These are phyloP conservation scores for Neotoxoptera formosana DNA, from an alignment of 1,140 invertebrate species.

Conservation along the genomic window DNA sequence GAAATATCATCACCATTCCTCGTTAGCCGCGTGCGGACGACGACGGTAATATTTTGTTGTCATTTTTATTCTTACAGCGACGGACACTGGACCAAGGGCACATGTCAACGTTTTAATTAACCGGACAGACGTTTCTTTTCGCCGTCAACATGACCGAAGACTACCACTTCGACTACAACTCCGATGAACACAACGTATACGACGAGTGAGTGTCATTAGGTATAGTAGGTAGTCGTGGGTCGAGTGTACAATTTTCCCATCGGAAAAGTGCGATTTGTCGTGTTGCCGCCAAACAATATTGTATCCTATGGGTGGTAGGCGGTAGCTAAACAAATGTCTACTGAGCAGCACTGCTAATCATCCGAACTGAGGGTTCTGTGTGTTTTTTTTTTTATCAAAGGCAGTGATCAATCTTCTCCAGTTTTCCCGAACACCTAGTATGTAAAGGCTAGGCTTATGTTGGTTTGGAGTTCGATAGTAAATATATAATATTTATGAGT, in stretches of 20 bases:
- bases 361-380: background rate
- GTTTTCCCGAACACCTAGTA: background rate
- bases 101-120: background rate
- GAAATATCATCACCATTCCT: too few relatives aligned
- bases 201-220: background rate
- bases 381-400: background rate
- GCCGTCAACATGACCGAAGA: background rate
- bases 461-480: background rate
- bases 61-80: background rate
- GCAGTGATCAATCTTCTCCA: background rate
- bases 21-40: too few relatives aligned
- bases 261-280: too few relatives aligned
- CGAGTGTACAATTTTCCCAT: background rate
- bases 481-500: background rate
- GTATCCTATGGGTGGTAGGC: too few relatives aligned
- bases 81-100: background rate
- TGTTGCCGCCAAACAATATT: too few relatives aligned
- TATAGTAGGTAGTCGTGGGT: background rate
- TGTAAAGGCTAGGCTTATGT: background rate
- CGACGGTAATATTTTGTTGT: too few relatives aligned
- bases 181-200: background rate
- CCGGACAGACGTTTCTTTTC: background rate
- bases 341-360: background rate
- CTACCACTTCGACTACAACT: too few relatives aligned
- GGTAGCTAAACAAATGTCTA: background rate